Conservation (phyloP, 2,888 invertebrate genomes). For the Noctua janthina region DNA sequence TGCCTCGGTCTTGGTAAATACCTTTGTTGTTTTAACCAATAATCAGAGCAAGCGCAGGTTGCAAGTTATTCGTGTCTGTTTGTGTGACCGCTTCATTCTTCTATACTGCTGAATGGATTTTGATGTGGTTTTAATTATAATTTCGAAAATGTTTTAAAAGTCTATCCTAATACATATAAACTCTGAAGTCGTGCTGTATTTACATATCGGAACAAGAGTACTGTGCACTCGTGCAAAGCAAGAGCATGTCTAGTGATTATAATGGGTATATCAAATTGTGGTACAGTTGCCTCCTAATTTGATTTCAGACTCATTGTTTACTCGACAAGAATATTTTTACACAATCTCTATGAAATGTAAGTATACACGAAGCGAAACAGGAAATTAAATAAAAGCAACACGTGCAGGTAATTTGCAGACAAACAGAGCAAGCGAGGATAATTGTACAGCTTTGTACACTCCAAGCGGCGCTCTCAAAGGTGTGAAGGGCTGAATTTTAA, state of each 20-base stretch:
- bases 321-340: constrained; percentile 5
- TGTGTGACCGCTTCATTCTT: background rate
- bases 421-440: constrained; percentile 15
- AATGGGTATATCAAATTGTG: background rate
- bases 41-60: background rate
- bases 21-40: background rate
- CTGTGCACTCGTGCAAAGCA: background rate
- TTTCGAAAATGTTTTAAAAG: background rate
- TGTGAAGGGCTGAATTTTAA: constrained; percentile 46
- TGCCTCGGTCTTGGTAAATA: background rate
- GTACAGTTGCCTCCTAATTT: background rate
- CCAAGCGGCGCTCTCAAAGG: constrained; percentile 11
- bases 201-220: background rate
- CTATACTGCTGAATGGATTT: background rate
- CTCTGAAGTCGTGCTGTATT: background rate
- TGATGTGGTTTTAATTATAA: background rate
- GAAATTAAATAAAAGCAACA: constrained; percentile 29
- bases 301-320: background rate
- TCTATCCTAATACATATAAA: background rate
- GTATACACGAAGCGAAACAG: background rate
- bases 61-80: background rate
- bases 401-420: constrained; percentile 25
- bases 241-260: background rate
- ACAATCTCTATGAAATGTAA: background rate
- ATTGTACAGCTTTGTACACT: constrained; percentile 32